Conservation (phyloP, 1,140 invertebrate genomes). For the Zaprionus inermis region DNA sequence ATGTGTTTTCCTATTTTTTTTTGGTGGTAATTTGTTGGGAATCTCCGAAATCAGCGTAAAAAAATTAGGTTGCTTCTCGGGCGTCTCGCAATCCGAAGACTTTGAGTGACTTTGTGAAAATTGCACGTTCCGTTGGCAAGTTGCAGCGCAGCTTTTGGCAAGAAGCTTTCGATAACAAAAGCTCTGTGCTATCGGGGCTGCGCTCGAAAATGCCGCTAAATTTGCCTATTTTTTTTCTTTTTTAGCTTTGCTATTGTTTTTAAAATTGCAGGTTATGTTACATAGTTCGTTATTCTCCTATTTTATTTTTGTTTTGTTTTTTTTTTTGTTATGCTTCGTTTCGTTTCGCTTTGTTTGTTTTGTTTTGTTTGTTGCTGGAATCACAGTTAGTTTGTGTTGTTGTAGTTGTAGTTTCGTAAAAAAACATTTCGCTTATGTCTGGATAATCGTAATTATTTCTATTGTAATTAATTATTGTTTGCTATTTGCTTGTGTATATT, state of each 20-base stretch:
- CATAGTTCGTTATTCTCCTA: conserved; percentile 12
- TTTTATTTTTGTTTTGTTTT: conserved; percentile 34
- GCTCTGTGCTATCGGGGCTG: too few relatives aligned
- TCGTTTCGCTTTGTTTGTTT: conserved; percentile 50
- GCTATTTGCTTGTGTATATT: conserved; percentile 32
- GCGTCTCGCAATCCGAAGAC: conserved; percentile 29
- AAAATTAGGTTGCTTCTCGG: not conserved
- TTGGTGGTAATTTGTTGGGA: not conserved
- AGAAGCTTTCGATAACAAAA: not conserved
- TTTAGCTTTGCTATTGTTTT: conserved; percentile 70
- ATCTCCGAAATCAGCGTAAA: not conserved
- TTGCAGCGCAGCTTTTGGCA: conserved; percentile 7
- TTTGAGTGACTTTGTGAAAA: conserved; percentile 32
- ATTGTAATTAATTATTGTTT: conserved; percentile 41
- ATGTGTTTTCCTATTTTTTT: not conserved
- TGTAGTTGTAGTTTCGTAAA: conserved; percentile 67
- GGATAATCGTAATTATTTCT: conserved; percentile 31
- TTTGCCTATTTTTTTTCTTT: conserved; percentile 43
- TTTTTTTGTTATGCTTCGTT: too few relatives aligned
- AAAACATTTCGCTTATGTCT: conserved; percentile 38
- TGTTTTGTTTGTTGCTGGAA: conserved; percentile 67
- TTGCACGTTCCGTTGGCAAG: conserved; percentile 59
- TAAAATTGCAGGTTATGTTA: conserved; percentile 38
- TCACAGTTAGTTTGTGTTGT: conserved; percentile 82
- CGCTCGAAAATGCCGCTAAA: conserved; percentile 7